phyloP scores from a whole-genome alignment of 1,140 invertebrate species.

The Epicauta chinensis region DNA sequence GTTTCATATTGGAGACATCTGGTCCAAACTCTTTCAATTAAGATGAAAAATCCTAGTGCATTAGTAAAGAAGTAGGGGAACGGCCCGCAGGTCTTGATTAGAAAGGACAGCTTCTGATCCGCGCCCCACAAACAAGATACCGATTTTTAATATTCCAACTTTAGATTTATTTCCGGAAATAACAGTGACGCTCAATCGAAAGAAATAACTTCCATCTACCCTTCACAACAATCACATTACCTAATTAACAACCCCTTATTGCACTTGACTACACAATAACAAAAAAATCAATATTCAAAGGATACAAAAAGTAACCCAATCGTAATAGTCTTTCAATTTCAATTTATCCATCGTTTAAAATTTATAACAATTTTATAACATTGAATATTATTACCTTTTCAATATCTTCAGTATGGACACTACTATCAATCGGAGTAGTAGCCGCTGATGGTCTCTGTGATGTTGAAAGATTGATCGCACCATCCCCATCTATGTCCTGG shows the following conservation, averaged over 20 bases:
- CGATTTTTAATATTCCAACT: slow-evolving; percentile 18
- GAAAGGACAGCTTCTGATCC: slow-evolving; percentile 33
- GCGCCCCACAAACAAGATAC: slow-evolving; percentile 6
- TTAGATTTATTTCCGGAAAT: slow-evolving; percentile 1
- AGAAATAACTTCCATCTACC: not conserved
- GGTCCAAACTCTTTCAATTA: slow-evolving; percentile 45
- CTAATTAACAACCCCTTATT: too few species aligned
- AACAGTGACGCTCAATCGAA: not conserved
- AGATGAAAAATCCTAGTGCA: slow-evolving; percentile 44
- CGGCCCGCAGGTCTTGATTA: slow-evolving; percentile 39
- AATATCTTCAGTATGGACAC: slow-evolving; percentile 34
- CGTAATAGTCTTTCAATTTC: not conserved
- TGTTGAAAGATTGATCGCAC: slow-evolving; percentile 61
- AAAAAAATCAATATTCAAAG: not conserved
- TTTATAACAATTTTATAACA: not conserved
- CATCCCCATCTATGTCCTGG: slow-evolving; percentile 60
- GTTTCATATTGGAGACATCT: slow-evolving; percentile 42
- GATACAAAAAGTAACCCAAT: not conserved
- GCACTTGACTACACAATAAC: not conserved
- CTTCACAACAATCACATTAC: too few species aligned
- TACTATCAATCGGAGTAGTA: slow-evolving; percentile 52
- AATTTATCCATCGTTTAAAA: not conserved
- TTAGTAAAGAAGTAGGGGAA: slow-evolving; percentile 30
- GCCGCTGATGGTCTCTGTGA: slow-evolving; percentile 57
- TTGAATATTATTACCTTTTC: slow-evolving; percentile 33